Percentiles rank a stretch among this genome's conserved stretches.
Conservation (phyloP, 2,888 invertebrate genomes). For the Cremastinae sp. region DNA sequence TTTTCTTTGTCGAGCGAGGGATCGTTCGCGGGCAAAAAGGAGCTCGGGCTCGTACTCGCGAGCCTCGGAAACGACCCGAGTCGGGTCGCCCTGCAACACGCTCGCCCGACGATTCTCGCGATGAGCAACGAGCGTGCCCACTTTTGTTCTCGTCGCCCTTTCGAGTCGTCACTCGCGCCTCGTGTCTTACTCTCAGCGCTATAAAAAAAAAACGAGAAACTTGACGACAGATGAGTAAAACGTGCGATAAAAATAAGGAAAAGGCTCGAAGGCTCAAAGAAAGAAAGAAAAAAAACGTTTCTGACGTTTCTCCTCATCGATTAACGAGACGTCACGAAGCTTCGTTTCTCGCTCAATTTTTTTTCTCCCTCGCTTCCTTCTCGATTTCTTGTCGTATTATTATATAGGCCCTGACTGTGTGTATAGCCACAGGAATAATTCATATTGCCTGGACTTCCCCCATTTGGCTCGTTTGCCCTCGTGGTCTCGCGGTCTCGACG, state of each 20-base stretch:
- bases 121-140: too few relatives aligned
- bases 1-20: slow-evolving; percentile 48
- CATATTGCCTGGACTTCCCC: slow-evolving; percentile 12
- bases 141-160: slow-evolving; percentile 5
- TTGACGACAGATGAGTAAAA: neutral
- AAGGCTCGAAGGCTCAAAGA: neutral
- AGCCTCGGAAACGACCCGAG: too few relatives aligned
- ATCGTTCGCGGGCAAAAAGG: neutral
- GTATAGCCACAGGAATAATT: too few relatives aligned
- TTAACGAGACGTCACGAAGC: slow-evolving; percentile 35
- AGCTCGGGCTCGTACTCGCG: too few relatives aligned
- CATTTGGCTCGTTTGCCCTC: slow-evolving; percentile 1
- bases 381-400: neutral
- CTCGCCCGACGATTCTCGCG: neutral
- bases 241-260: neutral
- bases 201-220: slow-evolving; percentile 8
- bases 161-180: neutral
- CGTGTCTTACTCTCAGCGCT: slow-evolving; percentile 14
- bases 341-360: neutral
- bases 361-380: neutral
- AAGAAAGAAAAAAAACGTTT: slow-evolving; percentile 12
- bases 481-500: slow-evolving; percentile 25
- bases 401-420: slow-evolving; percentile 1
- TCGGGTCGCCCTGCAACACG: neutral
- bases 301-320: slow-evolving; percentile 46